A percentile compares a stretch with the other conserved stretches of the same genome.
Conservation (phyloP, 2,888 invertebrate genomes). For the Rhyacophila evoluta region DNA sequence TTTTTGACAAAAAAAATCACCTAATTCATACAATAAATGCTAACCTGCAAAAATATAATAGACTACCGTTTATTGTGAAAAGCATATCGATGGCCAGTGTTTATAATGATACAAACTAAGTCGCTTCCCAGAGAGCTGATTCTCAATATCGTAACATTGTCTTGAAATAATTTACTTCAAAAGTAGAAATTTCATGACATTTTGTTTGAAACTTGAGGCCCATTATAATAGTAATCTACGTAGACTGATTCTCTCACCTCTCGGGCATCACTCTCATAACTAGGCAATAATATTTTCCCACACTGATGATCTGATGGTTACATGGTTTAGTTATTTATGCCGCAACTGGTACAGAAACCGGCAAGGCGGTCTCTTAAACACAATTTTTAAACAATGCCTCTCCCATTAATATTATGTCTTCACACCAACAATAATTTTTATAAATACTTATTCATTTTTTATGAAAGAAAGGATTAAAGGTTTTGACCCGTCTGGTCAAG, state of each 20-base stretch:
- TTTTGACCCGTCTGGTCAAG: background rate
- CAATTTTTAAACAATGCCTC: background rate
- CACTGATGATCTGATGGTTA: conserved; percentile 3
- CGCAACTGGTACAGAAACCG: background rate
- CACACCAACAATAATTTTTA: background rate
- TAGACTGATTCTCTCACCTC: conserved; percentile 3
- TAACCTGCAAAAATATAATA: no score
- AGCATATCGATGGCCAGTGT: no score
- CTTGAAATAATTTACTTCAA: no score
- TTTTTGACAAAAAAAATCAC: no score
- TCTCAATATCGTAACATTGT: no score
- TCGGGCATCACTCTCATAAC: background rate
- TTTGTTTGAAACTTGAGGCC: no score
- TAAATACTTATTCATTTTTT: background rate
- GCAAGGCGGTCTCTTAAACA: background rate
- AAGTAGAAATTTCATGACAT: no score
- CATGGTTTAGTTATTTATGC: background rate
- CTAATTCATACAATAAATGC: no score
- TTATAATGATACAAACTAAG: no score
- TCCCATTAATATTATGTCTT: background rate
- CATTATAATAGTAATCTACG: no score
- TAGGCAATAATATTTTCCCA: conserved; percentile 16
- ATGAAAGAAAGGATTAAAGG: background rate
- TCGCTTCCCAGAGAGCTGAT: no score
- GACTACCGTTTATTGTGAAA: no score